Evolutionary conservation across 2,888 invertebrate genomes (phyloP).

Genomic region (Drosophila kuntzei): DNA sequence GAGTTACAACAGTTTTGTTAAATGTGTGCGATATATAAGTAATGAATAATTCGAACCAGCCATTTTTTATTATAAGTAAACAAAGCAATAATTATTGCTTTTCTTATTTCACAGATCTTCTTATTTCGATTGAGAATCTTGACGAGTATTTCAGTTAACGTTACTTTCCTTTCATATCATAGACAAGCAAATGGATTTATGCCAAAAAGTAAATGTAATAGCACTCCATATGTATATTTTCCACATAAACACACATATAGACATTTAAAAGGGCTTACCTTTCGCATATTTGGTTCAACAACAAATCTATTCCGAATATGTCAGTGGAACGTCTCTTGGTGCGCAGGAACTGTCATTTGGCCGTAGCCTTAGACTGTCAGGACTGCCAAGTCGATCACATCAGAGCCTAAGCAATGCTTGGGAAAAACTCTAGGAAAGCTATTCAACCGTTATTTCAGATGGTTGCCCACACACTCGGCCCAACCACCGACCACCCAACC

Average conservation of each 20-base stretch:
- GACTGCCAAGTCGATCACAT: constrained; percentile 33
- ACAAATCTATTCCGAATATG: constrained; percentile 35
- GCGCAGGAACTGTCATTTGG: constrained; percentile 13
- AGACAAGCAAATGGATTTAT: not conserved
- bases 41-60: no score
- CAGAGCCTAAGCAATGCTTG: constrained; percentile 14
- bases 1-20: no score
- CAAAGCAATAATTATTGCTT: not conserved
- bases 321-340: constrained; percentile 5
- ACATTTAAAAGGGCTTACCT: constrained; percentile 1
- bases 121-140: not conserved
- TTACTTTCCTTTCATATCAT: not conserved
- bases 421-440: constrained; percentile 11
- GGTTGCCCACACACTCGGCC: constrained; percentile 38
- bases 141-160: not conserved
- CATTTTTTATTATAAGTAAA: not conserved
- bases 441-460: constrained; percentile 23
- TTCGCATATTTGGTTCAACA: not conserved
- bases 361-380: constrained; percentile 43
- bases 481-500: constrained; percentile 21
- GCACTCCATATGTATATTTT: constrained; percentile 1
- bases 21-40: no score
- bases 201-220: not conserved
- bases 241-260: not conserved
- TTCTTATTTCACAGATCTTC: not conserved